Conservation (phyloP, 2,113 vertebrate genomes). For the Lichenostomus cassidix region DNA sequence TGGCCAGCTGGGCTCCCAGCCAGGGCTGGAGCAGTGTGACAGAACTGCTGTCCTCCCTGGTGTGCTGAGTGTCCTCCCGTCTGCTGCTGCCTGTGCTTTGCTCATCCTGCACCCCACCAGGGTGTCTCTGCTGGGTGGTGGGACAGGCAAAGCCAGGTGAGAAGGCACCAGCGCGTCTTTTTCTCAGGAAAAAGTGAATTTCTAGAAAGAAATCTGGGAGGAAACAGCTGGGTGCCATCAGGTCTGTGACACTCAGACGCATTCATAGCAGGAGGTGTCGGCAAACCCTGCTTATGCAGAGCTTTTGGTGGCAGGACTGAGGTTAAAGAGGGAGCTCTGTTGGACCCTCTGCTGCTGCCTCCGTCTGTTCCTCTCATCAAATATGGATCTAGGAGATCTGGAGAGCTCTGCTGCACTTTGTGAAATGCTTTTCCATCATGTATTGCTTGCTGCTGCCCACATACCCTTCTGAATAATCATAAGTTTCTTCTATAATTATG, state of each 20-base stretch:
- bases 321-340: neutral
- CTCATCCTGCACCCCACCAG: rapidly evolving
- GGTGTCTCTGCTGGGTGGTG: rapidly evolving
- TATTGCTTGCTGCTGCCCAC: conserved; percentile 1
- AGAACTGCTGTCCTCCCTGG: neutral
- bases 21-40: neutral
- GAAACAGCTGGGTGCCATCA: neutral
- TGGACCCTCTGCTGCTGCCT: neutral
- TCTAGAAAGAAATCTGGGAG: neutral
- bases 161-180: rapidly evolving
- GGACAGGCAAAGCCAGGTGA: rapidly evolving
- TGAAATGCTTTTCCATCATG: neutral
- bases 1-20: neutral
- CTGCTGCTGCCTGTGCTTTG: neutral
- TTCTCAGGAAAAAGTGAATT: neutral
- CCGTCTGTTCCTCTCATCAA: neutral
- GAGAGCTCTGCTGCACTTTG: neutral
- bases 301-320: neutral
- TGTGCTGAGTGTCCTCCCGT: neutral
- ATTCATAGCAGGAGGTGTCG: rapidly evolving
- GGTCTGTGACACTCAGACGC: neutral
- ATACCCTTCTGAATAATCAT: neutral
- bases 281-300: neutral
- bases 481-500: neutral
- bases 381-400: neutral